Conservation (phyloP, 2,113 vertebrate species). For the Lasiurus cinereus region DNA sequence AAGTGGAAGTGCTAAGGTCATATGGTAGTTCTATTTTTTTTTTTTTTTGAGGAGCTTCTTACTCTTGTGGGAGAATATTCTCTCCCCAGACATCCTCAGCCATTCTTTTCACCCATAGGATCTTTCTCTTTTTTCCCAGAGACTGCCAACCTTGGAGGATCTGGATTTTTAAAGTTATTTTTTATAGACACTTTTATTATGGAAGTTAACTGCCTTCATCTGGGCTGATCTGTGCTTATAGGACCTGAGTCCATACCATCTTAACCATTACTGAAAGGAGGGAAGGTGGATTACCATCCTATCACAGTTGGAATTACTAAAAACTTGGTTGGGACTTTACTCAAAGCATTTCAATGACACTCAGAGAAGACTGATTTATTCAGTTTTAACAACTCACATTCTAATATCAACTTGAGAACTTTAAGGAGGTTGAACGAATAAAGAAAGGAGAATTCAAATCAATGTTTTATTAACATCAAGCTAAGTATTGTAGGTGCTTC, state of each 20-base stretch:
- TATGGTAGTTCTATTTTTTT: not conserved
- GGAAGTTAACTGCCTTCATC: not conserved
- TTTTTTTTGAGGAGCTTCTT: not conserved
- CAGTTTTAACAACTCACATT: not conserved
- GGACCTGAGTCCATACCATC: not conserved
- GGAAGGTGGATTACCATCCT: not conserved
- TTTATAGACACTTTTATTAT: not conserved
- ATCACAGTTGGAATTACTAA: not conserved
- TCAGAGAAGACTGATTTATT: not conserved
- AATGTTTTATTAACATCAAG: not conserved
- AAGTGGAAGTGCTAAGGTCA: not conserved
- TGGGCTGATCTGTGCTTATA: not conserved
- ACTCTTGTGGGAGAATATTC: not conserved
- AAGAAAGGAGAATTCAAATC: not conserved
- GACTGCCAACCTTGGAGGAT: not conserved
- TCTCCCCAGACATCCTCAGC: not conserved
- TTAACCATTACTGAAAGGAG: not conserved
- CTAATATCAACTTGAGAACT: not conserved
- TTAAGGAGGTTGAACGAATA: not conserved
- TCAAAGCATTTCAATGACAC: not conserved
- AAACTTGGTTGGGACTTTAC: not conserved
- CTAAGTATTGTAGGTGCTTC: not conserved
- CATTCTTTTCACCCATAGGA: not conserved
- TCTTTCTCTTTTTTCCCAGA: not conserved
- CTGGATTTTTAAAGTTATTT: constrained; percentile 30